A percentile compares a stretch with the other conserved stretches of the same genome.
These are phyloP conservation scores for Alfaro cultratus DNA, from an alignment of 2,797 vertebrate genomes.

Conservation along the genomic window DNA sequence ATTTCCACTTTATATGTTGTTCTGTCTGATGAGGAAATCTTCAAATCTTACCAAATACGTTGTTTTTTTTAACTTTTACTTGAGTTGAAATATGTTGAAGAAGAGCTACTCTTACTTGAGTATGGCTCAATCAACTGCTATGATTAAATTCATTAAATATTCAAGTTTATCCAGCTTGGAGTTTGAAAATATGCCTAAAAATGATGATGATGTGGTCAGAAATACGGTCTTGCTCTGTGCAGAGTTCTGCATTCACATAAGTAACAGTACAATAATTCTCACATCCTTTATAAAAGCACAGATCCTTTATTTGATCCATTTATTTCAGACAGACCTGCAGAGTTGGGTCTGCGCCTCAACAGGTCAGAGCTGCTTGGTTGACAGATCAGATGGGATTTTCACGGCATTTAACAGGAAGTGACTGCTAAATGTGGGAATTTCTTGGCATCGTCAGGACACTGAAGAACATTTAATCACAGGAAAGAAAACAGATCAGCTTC, in stretches of 20 bases:
- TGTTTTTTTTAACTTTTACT: no score
- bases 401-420: neutral
- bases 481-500: slow-evolving; percentile 16
- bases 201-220: neutral
- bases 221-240: neutral
- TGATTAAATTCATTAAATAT: no score
- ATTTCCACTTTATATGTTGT: no score
- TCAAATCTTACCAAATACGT: no score
- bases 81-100: no score
- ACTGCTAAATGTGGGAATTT: neutral
- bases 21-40: no score
- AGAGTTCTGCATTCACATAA: no score
- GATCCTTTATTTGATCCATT: neutral
- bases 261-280: neutral
- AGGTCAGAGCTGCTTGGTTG: neutral
- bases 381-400: slow-evolving; percentile 1
- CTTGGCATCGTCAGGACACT: neutral
- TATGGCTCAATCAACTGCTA: no score
- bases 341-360: neutral
- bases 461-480: slow-evolving; percentile 4
- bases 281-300: neutral
- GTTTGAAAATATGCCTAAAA: neutral
- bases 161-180: neutral
- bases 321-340: neutral
- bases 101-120: no score